Conservation (phyloP, 1,140 invertebrate species). For the Heliconius himera region DNA sequence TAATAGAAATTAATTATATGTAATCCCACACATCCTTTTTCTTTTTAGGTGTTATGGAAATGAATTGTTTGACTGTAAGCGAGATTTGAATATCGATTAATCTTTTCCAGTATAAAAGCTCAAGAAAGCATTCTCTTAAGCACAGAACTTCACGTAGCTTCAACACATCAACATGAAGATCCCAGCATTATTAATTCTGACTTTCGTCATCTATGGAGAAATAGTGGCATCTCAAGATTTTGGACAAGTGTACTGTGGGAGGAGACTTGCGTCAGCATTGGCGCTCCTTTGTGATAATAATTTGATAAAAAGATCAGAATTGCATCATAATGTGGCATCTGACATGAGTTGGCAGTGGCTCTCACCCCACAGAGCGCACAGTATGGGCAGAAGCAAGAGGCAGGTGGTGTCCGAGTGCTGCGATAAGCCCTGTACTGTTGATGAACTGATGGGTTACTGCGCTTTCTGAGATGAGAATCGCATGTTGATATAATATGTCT, state of each 20-base stretch:
- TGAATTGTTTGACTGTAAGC: too few relatives aligned
- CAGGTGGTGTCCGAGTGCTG: constrained; percentile 39
- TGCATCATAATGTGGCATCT: neutral
- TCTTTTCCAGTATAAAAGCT: constrained; percentile 23
- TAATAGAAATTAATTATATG: too few relatives aligned
- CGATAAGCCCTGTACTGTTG: constrained; percentile 40
- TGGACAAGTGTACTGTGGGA: constrained; percentile 30
- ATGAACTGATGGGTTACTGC: constrained; percentile 43
- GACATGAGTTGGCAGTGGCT: constrained; percentile 40
- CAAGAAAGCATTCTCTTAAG: neutral
- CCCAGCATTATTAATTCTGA: constrained; percentile 11
- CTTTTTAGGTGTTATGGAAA: neutral
- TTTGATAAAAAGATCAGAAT: constrained; percentile 30
- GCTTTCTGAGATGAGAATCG: neutral
- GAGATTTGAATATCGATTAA: neutral
- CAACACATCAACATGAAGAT: constrained; percentile 26
- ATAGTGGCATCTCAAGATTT: constrained; percentile 16
- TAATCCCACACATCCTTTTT: neutral
- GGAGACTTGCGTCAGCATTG: constrained; percentile 29
- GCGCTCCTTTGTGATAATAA: constrained; percentile 36
- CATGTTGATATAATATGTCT: too few relatives aligned
- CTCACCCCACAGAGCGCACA: constrained; percentile 28
- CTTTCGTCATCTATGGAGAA: neutral
- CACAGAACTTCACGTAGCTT: neutral
- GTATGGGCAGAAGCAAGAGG: constrained; percentile 22